Evolutionary conservation across 1,140 invertebrate species (phyloP).

Genomic region (Drosophila novamexicana): DNA sequence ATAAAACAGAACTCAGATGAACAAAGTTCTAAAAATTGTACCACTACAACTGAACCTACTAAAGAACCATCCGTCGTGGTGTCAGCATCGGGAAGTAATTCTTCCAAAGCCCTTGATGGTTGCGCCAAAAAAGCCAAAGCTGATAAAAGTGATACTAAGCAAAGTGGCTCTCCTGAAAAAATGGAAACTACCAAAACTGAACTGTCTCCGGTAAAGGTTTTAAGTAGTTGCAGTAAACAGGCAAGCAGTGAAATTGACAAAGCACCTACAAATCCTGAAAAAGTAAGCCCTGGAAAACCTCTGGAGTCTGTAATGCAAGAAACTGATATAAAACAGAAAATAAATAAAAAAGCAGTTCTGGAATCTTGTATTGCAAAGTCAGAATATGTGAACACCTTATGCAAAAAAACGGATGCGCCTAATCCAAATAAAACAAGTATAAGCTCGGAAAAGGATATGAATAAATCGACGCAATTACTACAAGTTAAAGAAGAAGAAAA

Average conservation of each 20-base stretch:
- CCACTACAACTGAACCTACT: not conserved
- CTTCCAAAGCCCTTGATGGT: slow-evolving; percentile 7
- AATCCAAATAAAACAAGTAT: slow-evolving; percentile 34
- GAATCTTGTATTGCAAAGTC: slow-evolving; percentile 36
- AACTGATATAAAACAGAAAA: slow-evolving; percentile 52
- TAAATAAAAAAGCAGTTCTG: slow-evolving; percentile 33
- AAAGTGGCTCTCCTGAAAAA: not conserved
- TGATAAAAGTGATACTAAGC: slow-evolving; percentile 11
- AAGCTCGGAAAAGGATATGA: slow-evolving; percentile 38
- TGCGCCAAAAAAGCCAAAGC: slow-evolving; percentile 16
- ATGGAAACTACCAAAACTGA: slow-evolving; percentile 7
- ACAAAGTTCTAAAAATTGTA: not conserved
- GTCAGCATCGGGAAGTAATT: not conserved
- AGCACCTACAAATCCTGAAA: not conserved
- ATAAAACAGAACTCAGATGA: not conserved
- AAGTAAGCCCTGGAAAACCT: slow-evolving; percentile 12
- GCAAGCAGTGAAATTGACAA: slow-evolving; percentile 20
- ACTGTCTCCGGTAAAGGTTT: not conserved
- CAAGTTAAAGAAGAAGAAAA: slow-evolving; percentile 76
- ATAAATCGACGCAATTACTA: slow-evolving; percentile 48
- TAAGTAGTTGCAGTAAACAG: slow-evolving; percentile 1
- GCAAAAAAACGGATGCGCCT: slow-evolving; percentile 46
- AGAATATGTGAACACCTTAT: slow-evolving; percentile 15
- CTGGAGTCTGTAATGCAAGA: slow-evolving; percentile 4
- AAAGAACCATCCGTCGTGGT: not conserved